phyloP scores from a whole-genome alignment of 1,140 invertebrate genomes.

The Drosophila pruinosa region DNA sequence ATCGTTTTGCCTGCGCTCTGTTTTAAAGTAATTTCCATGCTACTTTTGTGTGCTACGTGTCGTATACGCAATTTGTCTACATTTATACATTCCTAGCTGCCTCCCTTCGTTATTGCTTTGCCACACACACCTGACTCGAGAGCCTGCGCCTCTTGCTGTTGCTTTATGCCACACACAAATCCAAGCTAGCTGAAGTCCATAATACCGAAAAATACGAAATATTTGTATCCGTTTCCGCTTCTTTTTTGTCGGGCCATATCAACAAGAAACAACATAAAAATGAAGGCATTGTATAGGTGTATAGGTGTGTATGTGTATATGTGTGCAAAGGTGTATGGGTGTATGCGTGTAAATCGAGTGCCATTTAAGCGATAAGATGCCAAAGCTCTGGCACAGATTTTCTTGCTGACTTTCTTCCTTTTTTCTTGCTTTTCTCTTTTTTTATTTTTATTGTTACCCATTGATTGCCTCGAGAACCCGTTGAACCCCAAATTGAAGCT shows the following conservation, averaged over 20 bases:
- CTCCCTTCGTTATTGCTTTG: not conserved
- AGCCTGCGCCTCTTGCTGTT: constrained; percentile 40
- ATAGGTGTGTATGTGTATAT: not conserved
- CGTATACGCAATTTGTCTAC: constrained; percentile 58
- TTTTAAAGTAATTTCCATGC: constrained; percentile 53
- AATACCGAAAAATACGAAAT: constrained; percentile 55
- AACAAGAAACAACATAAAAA: too few relatives aligned
- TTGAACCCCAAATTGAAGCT: too few relatives aligned
- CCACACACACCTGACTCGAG: constrained; percentile 13
- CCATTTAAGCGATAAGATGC: constrained; percentile 32
- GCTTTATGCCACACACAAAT: constrained; percentile 44
- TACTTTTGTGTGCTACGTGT: constrained; percentile 48
- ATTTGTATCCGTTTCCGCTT: constrained; percentile 52
- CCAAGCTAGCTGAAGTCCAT: constrained; percentile 51
- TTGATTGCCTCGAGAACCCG: constrained; percentile 86
- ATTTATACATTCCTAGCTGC: constrained; percentile 21
- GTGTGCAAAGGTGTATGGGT: not conserved
- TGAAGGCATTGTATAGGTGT: not conserved
- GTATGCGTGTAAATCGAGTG: constrained; percentile 10
- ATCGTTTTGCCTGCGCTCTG: constrained; percentile 21
- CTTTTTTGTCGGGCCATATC: constrained; percentile 5
- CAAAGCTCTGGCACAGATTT: constrained; percentile 25
- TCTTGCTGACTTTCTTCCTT: not conserved
- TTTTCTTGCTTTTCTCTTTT: constrained; percentile 4
- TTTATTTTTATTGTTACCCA: constrained; percentile 2